Evolutionary conservation across 2,797 vertebrate genomes (phyloP), one percentile per base, ranked within the genome.

Genomic region (Sebastes oblongus): DNA sequence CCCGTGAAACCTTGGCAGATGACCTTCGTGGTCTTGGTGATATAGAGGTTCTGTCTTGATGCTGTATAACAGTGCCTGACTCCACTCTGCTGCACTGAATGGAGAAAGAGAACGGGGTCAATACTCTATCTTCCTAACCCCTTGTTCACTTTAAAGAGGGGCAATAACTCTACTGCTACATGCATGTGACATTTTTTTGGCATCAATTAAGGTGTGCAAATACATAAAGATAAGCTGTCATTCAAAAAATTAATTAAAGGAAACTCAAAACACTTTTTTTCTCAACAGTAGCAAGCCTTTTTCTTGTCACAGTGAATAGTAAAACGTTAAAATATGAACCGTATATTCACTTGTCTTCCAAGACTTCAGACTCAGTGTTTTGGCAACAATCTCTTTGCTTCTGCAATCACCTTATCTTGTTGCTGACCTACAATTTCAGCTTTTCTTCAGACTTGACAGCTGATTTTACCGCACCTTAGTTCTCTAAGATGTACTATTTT

Each of bases 1-100:
- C 98, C 98, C 61, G 98, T 99, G 92, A 99, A 99, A 34, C 98
- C 98, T 75, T 99, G 98, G 90, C 98, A 99, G 92, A 99, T 97
- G 92, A 99, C 96, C 92, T 98, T 99, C 1, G 97, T 98, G 90
- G 94, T 93, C 93, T 97, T 98, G 92, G 91, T 92, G 80, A 99
- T 96, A 87, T 97, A 98, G 52, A 99, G 96, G 86, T 99, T 95
- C 86, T 97, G 95, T 88, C 98, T 96, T 11, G 97, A 92, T 10
- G 92, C 95, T 0, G 94, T 92, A 82, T 99, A 99, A 86, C 97
- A 98, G 83, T 97, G 97, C 76, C 98, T 95, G 81, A 97, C 96
- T 84, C 97, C 97, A 93, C 93, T 96, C 91, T 97, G 97, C 88
- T 98, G 97, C 93, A 97, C 98, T 99, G 85, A 66, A 92, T 13